Evolutionary conservation across 2,797 vertebrate species (phyloP), one percentile per base, ranked within the genome.

Genomic region (Chromobotia macracanthus): DNA sequence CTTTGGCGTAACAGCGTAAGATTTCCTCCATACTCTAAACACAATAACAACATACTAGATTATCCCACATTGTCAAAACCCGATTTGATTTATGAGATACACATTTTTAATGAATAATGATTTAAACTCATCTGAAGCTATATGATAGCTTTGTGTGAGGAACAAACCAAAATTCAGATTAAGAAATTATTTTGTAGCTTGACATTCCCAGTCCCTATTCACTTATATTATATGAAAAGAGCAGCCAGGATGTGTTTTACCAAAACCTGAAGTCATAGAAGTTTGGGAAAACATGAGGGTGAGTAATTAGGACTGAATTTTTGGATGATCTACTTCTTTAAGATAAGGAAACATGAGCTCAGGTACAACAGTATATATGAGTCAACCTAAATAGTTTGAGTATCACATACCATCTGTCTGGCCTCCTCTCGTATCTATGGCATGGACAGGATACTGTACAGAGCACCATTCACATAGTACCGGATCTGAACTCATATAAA

Each of bases 21-120:
- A 98, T 95, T 88, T 99, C 97, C 84, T 99, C 96, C 87, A 99
- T 91, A 51, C 97, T 96, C 97, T 99, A 79, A 41, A 78, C 5
- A 6, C 31, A 48, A 28, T 46, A 60, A 66, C 51, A 78, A 25
- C 41, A 48, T 10, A 19, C 7, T 6, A 61, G 11, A 46, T 18
- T 10, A 35, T 0, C 70, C 44, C 21, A 67, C 19, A 51, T 31
- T 69, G 31, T 58, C 10, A n/a, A n/a, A n/a, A n/a, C n/a, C n/a
- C n/a, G n/a, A n/a, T n/a, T n/a, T n/a, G n/a, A n/a, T n/a, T n/a
- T n/a, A n/a, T n/a, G n/a, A n/a, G n/a, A n/a, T n/a, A n/a, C n/a
- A n/a, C n/a, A n/a, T n/a, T n/a, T n/a, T n/a, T n/a, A n/a, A n/a
- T n/a, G n/a, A n/a, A n/a, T n/a, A n/a, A n/a, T n/a, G n/a, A n/a